Base-by-base conservation (phyloP, 2,888 invertebrate species). In the Labia minor region DNA sequence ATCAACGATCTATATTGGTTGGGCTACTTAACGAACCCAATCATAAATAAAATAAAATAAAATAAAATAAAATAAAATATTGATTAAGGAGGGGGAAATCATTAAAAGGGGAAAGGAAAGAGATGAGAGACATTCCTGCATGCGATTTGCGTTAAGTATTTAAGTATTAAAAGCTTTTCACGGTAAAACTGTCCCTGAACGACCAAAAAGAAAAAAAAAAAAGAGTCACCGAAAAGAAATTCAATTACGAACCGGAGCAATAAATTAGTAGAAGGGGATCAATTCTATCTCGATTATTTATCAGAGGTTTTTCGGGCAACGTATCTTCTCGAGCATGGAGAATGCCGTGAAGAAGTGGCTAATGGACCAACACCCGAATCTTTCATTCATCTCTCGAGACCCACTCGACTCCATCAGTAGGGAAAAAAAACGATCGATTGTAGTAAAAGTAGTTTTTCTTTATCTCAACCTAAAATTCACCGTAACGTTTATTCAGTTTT, bases 151-250 rank as follows among this genome's bases (percentile, higher is more conserved):
- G 4, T 49, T 49, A 49, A 49, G 49, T 49, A 49, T 11, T 49
- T 49, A 49, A 49, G 49, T 49, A 49, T 49, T 49, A 49, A 49
- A 49, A 49, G 49, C 49, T 49, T 49, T 49, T 49, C 49, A 49
- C 49, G 49, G 49, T 49, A 49, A 49, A 26, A 26, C 26, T 26
- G 26, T 26, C 26, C 26, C 26, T 8, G 26, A 26, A 3, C 26
- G 8, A 26, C 4, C 26, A 26, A 26, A 14, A 4, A 14, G n/a
- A n/a, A 49, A 4, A 4, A 16, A 49, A 4, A 4, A 26, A 49
- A 49, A 49, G 14, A 49, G 49, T 49, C 49, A 10, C 49, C 49
- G 49, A 49, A 49, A 49, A 49, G 49, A 49, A 49, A 49, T 49
- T 49, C 49, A 49, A 49, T 49, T 49, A 49, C 49, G 16, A 49